Base-by-base conservation (phyloP, 2,888 invertebrate genomes). In the Eristalinus aeneus region DNA sequence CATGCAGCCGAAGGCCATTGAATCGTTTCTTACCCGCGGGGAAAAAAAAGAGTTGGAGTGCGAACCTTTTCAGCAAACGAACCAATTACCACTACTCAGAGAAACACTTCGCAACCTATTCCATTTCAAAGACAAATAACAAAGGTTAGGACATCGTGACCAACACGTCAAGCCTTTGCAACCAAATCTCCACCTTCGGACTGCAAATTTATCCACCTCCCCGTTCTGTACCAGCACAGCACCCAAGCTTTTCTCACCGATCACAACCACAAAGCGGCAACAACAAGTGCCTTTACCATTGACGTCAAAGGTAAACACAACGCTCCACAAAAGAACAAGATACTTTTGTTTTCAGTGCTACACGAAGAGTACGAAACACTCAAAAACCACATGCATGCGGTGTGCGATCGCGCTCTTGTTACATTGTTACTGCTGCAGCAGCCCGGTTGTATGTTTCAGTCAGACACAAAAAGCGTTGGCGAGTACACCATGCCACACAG, bases 221-320 rank as follows among this genome's bases (percentile, higher is more conserved):
- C 56, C 31, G 10, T 16, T 22, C n/a, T 10, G 34, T n/a, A n/a
- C n/a, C 4, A 10, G 32, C 20, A 20, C 2, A n/a, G 53, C n/a
- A 4, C n/a, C 12, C 31, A 64, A 16, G 36, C n/a, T 46, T 31
- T 72, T 65, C 72, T 65, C 72, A 65, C 78, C 46, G 60, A 63
- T 63, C 46, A 32, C 68, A 53, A 53, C 5, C 27, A 5, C 53
- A 72, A 69, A 60, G 61, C 46, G 10, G 34, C 73, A n/a, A 6
- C 16, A 75, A 76, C 80, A 80, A 85, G 84, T 85, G 84, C 80
- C 20, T 71, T 9, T 46, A 54, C 68, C 16, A 72, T 80, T 85
- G 72, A 80, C 80, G 71, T 85, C 75, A 85, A 68, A 71, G 72
- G 71, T 63, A 85, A 77, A 76, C 77, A 82, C 77, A 69, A 34